Conservation (phyloP, 92 coral and sea anemone species). For the Zoanthus sansibaricus region DNA sequence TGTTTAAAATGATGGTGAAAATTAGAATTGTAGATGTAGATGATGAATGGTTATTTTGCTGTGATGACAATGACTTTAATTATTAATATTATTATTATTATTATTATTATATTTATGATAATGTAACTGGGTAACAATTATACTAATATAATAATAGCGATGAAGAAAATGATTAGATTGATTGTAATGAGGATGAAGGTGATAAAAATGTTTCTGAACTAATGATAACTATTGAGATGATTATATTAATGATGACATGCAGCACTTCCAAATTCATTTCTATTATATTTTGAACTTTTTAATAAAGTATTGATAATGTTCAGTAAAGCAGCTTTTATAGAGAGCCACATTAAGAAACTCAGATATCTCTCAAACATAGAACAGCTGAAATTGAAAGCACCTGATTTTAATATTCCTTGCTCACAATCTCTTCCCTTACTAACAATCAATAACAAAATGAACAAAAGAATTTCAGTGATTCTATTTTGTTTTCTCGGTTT, state of each 20-base stretch:
- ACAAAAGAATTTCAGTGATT: background rate
- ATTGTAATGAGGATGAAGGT: background rate
- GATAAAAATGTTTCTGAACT: background rate
- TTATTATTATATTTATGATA: background rate
- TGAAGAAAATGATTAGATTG: background rate
- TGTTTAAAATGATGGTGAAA: background rate
- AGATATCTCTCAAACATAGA: background rate
- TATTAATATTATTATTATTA: background rate
- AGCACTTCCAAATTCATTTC: too few relatives aligned
- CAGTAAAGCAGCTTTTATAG: too few relatives aligned
- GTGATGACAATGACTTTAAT: background rate
- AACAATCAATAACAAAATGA: too few relatives aligned
- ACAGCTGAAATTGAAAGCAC: background rate
- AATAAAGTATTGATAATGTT: too few relatives aligned
- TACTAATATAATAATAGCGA: background rate
- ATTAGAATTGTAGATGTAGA: background rate
- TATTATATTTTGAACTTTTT: too few relatives aligned
- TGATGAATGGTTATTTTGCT: background rate
- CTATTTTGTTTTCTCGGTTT: slow-evolving; percentile 10
- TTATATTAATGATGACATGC: background rate
- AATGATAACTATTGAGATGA: background rate
- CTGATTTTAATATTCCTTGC: background rate
- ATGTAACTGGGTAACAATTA: too few relatives aligned
- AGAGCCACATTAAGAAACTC: too few relatives aligned
- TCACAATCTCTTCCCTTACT: too few relatives aligned